Conservation (phyloP, 2,888 invertebrate genomes). For the Archips xylosteana region DNA sequence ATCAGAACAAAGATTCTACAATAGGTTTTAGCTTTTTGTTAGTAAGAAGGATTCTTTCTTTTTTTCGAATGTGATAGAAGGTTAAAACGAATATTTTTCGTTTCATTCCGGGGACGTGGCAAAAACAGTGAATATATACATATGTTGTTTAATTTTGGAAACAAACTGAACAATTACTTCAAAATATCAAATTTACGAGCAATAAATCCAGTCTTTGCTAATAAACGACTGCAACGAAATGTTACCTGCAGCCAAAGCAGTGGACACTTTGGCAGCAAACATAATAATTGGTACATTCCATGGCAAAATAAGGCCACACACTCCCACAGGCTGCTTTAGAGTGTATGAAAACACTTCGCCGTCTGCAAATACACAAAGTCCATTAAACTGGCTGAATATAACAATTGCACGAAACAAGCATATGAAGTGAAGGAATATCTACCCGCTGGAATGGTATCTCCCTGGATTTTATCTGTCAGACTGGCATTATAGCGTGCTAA, state of each 20-base stretch:
- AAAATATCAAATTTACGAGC: too few relatives aligned
- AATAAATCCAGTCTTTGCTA: neutral
- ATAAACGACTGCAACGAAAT: neutral
- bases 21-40: too few relatives aligned
- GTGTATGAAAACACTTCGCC: conserved; percentile 92
- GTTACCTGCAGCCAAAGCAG: conserved; percentile 86
- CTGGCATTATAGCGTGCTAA: neutral
- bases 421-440: neutral
- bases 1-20: too few relatives aligned
- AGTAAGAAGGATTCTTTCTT: too few relatives aligned
- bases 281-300: conserved; percentile 96
- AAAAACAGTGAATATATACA: too few relatives aligned
- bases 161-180: too few relatives aligned
- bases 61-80: too few relatives aligned
- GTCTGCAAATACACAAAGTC: conserved; percentile 69
- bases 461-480: neutral
- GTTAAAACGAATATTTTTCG: too few relatives aligned
- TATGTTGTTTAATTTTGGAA: too few relatives aligned
- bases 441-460: conserved; percentile 2
- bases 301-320: conserved; percentile 95
- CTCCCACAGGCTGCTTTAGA: conserved; percentile 83
- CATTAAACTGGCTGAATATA: neutral
- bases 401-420: neutral
- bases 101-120: too few relatives aligned
- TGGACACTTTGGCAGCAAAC: conserved; percentile 95